Base-by-base conservation (phyloP, 2,797 vertebrate species). In the Australoheros facetus region DNA sequence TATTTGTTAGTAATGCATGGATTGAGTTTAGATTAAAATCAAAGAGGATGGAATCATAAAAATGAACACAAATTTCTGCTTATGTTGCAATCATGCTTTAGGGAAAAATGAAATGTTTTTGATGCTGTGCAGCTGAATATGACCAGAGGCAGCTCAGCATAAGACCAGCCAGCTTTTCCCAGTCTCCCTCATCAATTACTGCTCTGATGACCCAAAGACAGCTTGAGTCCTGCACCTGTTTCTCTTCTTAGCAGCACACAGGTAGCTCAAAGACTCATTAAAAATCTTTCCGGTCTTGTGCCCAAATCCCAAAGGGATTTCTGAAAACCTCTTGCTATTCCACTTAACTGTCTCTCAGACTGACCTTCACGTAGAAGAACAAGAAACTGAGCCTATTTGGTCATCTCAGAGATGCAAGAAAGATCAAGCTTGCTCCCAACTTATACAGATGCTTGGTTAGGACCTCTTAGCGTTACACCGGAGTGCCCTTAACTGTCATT, bases 241-340 rank as follows among this genome's bases (percentile, higher is more conserved):
- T 14, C 37, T 58, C 42, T 23, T 77, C 71, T 69, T 28, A 8
- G 69, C 17, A 79, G 73, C 84, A 88, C 58, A 32, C 56, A 88
- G 72, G 82, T 76, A 80, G 56, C 75, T 75, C 71, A 48, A 48
- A 74, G 58, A 73, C 87, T 89, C 87, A 90, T 92, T 88, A 89
- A 84, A 78, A 86, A 57, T n/a, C 62, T 45, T 57, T 56, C 55
- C 45, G 64, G 13, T 80, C 62, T 48, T 53, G 56, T 62, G 70
- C 11, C n/a, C 30, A 6, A 28, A 53, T 23, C 74, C 85, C 45
- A 51, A 11, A 71, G 87, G 76, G 75, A 80, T 71, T 45, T 71
- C n/a, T 56, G 37, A 60, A 70, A 77, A 70, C 71, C 73, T 74
- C 39, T 64, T 66, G 72, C 13, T 30, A 39, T 70, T 74, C 69